Evolutionary conservation across 2,888 invertebrate species (phyloP), one percentile per base, ranked within the genome.

Genomic region (Bedellia somnulentella): DNA sequence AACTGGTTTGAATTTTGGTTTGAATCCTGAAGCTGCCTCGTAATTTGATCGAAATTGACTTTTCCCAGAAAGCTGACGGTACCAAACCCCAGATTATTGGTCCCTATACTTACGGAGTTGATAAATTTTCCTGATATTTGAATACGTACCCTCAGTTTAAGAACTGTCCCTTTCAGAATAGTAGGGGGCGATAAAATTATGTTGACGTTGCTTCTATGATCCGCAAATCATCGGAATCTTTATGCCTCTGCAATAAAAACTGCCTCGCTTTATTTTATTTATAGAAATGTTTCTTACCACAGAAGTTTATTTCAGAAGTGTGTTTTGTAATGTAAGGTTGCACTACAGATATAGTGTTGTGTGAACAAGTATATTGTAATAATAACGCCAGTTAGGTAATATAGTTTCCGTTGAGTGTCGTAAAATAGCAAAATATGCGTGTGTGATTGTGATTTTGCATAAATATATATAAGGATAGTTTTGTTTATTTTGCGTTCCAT

Each of bases 61-160:
- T 68, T 68, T 62, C 68, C 67, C 57, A 47, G 51, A 58, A 49
- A 64, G 59, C 68, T 70, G 68, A 68, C 68, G 67, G 63, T 57
- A 57, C 57, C 56, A 49, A 67, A 63, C 62, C 66, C 64, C 46
- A 64, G 56, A 66, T 57, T 70, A 68, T 68, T 63, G 68, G 57
- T 52, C 56, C 57, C 60, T 48, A 55, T 56, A 55, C 58, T 57
- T n/a, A n/a, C n/a, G 52, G 46, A 58, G 58, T 59, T 67, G 67
- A 64, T 70, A 68, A 66, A 67, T 68, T 67, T 64, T 66, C 58
- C 46, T 57, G 63, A 71, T 71, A 71, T 68, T 70, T 68, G 71
- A 68, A 71, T 68, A 60, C 55, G 63, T 64, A 66, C 55, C 56
- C 54, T 54, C 57, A 51, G 51, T 54, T 56, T 45, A 43, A 46